Percentiles rank a stretch among this genome's conserved stretches.
phyloP scores from a whole-genome alignment of 2,797 vertebrate genomes.

The Myotis vivesi region DNA sequence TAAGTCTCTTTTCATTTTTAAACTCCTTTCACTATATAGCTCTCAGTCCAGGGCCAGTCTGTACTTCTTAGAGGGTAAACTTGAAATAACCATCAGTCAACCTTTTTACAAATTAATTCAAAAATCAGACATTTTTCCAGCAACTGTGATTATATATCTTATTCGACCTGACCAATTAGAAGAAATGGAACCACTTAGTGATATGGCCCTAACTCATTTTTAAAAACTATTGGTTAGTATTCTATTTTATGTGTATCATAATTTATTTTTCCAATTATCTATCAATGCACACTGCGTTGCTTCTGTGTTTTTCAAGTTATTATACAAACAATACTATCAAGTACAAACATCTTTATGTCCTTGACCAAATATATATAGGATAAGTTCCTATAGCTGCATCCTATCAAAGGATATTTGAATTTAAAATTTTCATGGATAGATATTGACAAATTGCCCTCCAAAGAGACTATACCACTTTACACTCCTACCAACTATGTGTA shows the following conservation, averaged over 20 bases:
- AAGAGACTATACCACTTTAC: neutral
- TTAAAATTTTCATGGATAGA: neutral
- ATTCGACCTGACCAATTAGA: neutral
- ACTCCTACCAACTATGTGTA: neutral
- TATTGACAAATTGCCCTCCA: neutral
- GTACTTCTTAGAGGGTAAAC: neutral
- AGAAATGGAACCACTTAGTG: conserved; percentile 27
- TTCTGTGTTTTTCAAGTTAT: neutral
- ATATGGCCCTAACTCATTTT: conserved; percentile 18
- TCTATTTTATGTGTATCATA: neutral
- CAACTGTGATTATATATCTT: neutral
- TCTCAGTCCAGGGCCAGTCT: neutral
- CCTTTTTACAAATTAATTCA: conserved; percentile 31
- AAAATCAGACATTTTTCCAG: neutral
- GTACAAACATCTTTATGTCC: neutral
- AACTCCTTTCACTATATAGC: neutral
- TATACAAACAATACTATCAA: conserved; percentile 10
- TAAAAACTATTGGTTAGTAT: neutral
- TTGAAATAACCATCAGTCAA: conserved; percentile 22
- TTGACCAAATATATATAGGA: conserved; percentile 4
- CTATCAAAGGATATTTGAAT: conserved; percentile 30
- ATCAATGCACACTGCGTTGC: neutral
- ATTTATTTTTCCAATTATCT: conserved; percentile 44
- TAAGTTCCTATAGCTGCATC: conserved; percentile 23
- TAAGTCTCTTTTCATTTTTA: conserved; percentile 11